Conservation (phyloP, 2,113 vertebrate species). For the Arizona elegans region DNA sequence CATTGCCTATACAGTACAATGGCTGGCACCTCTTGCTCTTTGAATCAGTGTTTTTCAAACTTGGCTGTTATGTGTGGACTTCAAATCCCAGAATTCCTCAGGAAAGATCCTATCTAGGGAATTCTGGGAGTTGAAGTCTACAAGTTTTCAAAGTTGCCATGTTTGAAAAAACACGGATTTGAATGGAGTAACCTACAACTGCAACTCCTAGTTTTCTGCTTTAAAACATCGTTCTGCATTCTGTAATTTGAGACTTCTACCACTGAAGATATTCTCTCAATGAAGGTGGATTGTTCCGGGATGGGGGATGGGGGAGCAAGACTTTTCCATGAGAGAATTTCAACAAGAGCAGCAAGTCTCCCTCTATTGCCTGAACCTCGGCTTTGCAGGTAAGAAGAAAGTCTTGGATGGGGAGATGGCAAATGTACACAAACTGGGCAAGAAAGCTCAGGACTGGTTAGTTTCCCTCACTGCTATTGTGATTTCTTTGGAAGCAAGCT, state of each 20-base stretch:
- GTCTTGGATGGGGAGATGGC: background rate
- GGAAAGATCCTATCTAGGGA: background rate
- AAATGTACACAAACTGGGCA: background rate
- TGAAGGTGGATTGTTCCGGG: background rate
- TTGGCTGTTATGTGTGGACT: background rate
- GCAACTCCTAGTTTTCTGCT: background rate
- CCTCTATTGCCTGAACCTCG: background rate
- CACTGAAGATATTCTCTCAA: background rate
- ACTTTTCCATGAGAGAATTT: background rate
- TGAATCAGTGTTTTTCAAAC: background rate
- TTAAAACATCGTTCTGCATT: background rate
- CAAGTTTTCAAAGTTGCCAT: background rate
- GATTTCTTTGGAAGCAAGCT: background rate
- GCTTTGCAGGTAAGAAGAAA: background rate
- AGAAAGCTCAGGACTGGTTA: background rate
- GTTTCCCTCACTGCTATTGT: background rate
- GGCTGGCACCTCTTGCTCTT: background rate
- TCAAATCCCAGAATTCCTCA: background rate
- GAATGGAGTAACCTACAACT: background rate
- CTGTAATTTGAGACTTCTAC: background rate
- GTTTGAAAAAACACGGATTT: background rate
- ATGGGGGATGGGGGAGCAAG: background rate
- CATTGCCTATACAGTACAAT: background rate
- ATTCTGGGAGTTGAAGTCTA: background rate
- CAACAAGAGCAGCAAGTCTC: background rate